phyloP scores from a whole-genome alignment of 2,113 vertebrate species.

The Prinia subflava region DNA sequence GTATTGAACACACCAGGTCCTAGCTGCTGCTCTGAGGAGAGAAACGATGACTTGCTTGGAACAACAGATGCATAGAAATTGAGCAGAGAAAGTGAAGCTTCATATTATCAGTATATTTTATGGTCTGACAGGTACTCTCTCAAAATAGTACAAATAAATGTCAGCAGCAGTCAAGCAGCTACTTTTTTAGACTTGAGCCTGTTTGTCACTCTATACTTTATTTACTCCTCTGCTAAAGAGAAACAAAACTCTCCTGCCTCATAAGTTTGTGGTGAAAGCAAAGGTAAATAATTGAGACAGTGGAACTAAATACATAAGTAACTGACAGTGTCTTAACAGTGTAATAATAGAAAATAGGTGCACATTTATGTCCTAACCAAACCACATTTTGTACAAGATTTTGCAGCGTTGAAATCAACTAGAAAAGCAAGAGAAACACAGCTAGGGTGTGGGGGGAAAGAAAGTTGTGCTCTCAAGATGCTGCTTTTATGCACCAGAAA shows the following conservation, averaged over 20 bases:
- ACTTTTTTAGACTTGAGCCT: neutral
- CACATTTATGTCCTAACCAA: neutral
- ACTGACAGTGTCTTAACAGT: neutral
- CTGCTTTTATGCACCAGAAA: neutral
- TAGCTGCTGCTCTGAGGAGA: neutral
- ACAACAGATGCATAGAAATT: neutral
- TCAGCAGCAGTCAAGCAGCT: neutral
- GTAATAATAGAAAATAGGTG: neutral
- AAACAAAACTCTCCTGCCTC: neutral
- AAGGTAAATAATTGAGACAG: neutral
- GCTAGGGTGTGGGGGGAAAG: fast-evolving
- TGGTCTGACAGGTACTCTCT: neutral
- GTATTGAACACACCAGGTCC: neutral
- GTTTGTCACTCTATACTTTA: neutral
- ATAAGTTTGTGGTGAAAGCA: neutral
- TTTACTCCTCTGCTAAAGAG: neutral
- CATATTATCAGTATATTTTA: neutral
- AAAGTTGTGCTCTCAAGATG: neutral
- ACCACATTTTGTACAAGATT: neutral
- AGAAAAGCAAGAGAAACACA: neutral
- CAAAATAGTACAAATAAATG: neutral
- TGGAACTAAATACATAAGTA: neutral
- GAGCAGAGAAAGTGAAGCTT: neutral
- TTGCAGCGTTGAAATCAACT: neutral
- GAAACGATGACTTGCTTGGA: neutral